Conservation (phyloP, 2,888 invertebrate species). For the Melinaea marsaeus region DNA sequence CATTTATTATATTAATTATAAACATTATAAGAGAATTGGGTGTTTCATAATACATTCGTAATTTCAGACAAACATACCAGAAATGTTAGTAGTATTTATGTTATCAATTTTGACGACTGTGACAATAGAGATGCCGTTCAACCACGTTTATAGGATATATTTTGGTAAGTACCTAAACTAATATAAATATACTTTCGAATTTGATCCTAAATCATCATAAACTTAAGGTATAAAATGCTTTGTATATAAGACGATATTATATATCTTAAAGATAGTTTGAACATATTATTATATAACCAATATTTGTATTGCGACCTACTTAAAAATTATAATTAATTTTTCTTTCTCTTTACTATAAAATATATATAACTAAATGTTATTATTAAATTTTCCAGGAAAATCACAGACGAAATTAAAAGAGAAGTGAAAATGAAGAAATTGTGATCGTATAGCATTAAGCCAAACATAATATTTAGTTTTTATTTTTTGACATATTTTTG, state of each 20-base stretch:
- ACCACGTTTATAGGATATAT: conserved; percentile 74
- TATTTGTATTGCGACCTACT: not conserved
- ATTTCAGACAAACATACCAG: conserved; percentile 73
- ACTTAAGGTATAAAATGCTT: no score
- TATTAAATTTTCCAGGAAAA: conserved; percentile 54
- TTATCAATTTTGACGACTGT: conserved; percentile 72
- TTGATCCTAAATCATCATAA: no score
- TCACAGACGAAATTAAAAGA: conserved; percentile 69
- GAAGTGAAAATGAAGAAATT: conserved; percentile 46
- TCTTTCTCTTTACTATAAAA: not conserved
- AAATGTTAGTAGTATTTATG: conserved; percentile 61
- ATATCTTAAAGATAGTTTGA: not conserved
- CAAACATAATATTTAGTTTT: conserved; percentile 54
- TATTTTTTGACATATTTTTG: conserved; percentile 56
- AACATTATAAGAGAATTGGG: no score
- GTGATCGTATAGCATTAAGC: conserved; percentile 47
- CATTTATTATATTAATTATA: no score
- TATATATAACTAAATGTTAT: not conserved
- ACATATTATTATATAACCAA: conserved; percentile 2
- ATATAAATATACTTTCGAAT: not conserved
- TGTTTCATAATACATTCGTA: no score
- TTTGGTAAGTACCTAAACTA: conserved; percentile 52
- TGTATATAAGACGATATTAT: no score
- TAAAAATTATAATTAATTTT: conserved; percentile 1
- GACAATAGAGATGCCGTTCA: conserved; percentile 79